These are phyloP conservation scores for Noctua janthe DNA, from an alignment of 2,888 invertebrate genomes.

Conservation along the genomic window DNA sequence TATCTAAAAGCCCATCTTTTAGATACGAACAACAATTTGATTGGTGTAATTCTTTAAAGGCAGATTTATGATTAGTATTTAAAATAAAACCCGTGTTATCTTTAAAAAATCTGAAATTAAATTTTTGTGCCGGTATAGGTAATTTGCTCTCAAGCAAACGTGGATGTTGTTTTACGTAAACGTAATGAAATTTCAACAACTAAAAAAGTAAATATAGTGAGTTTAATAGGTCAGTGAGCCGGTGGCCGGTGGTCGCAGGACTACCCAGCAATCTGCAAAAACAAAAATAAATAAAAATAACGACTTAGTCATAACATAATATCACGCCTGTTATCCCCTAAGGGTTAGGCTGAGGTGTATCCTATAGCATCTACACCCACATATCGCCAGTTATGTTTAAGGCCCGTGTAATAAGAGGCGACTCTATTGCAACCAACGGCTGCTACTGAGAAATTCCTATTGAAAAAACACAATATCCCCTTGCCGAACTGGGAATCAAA, in stretches of 20 bases:
- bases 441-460: background rate
- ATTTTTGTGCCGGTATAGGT: background rate
- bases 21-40: background rate
- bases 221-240: too few relatives aligned
- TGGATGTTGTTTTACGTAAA: background rate
- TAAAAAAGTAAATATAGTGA: background rate
- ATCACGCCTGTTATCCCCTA: background rate
- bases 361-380: background rate
- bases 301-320: background rate
- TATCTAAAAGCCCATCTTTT: background rate
- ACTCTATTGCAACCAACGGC: background rate
- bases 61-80: background rate
- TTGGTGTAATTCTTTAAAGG: background rate
- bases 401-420: background rate
- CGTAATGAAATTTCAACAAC: background rate
- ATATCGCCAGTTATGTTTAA: background rate
- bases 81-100: background rate
- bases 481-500: background rate
- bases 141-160: background rate
- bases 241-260: background rate
- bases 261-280: background rate
- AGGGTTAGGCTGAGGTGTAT: background rate
- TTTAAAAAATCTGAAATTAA: background rate
- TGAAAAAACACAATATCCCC: background rate
- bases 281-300: conserved; percentile 7